phyloP scores from a whole-genome alignment of 2,113 vertebrate genomes.

The Regulus satrapa region DNA sequence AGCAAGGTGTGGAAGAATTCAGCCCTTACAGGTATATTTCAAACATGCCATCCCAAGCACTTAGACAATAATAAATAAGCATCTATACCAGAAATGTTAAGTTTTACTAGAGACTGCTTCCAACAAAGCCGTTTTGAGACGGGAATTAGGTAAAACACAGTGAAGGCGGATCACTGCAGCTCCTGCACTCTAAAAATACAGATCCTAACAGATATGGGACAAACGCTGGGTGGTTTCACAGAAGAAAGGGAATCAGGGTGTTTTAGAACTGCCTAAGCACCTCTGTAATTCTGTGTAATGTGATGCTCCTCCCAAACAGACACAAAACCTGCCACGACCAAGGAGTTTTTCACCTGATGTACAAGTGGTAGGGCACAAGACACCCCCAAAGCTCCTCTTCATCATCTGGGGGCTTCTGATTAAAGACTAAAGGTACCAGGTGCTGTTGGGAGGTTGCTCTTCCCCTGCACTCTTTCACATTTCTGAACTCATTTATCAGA shows the following conservation, averaged over 20 bases:
- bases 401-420: neutral
- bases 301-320: accelerated
- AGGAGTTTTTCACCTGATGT: neutral
- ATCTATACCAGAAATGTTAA: neutral
- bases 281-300: neutral
- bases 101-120: neutral
- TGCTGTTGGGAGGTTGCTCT: neutral
- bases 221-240: neutral
- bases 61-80: neutral
- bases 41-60: neutral
- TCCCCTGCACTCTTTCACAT: accelerated
- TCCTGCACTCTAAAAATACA: accelerated
- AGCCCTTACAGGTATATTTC: neutral
- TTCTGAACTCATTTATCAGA: neutral
- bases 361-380: neutral
- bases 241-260: neutral
- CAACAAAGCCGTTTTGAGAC: neutral
- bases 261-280: neutral
- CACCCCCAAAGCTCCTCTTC: neutral
- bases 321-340: accelerated
- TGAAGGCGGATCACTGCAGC: neutral
- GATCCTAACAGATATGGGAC: neutral
- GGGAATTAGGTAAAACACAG: neutral
- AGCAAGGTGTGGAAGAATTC: neutral
- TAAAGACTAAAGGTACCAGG: neutral